A percentile compares a stretch with the other conserved stretches of the same genome.
phyloP scores from a whole-genome alignment of 2,797 vertebrate genomes.

The Rhincodon typus region DNA sequence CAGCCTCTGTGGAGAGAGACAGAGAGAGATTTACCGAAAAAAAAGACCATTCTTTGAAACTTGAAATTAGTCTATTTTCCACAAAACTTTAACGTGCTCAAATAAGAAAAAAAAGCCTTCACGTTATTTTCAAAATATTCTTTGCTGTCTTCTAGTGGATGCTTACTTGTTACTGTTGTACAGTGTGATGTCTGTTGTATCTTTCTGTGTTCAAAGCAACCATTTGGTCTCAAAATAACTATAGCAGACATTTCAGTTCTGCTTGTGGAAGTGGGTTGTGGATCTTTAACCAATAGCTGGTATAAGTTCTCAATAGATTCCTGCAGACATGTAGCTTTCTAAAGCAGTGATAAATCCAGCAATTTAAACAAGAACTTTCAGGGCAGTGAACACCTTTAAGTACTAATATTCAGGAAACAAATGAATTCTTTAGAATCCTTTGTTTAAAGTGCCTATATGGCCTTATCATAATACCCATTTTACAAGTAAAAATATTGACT shows the following conservation, averaged over 20 bases:
- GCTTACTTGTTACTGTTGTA: too few species aligned
- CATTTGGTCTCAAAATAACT: background rate
- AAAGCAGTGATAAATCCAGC: background rate
- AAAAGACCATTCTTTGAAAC: too few species aligned
- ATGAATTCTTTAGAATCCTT: background rate
- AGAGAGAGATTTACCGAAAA: too few species aligned
- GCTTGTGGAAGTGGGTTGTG: background rate
- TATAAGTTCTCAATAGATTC: background rate
- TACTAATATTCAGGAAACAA: background rate
- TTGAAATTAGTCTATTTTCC: too few species aligned
- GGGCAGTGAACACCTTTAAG: background rate
- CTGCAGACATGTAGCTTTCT: background rate
- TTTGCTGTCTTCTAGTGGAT: too few species aligned
- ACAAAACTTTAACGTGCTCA: too few species aligned
- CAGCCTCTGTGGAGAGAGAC: too few species aligned
- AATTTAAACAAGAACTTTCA: background rate
- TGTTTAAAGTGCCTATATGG: background rate
- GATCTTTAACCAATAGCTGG: background rate
- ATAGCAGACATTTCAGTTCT: background rate
- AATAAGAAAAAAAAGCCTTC: too few species aligned
- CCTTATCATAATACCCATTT: background rate
- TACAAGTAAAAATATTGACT: background rate
- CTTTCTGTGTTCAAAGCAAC: too few species aligned
- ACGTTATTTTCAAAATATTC: too few species aligned
- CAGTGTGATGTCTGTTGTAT: too few species aligned